These are phyloP conservation scores for Cryptoblepharus egeriae DNA, from an alignment of 2,797 vertebrate genomes.

Conservation along the genomic window DNA sequence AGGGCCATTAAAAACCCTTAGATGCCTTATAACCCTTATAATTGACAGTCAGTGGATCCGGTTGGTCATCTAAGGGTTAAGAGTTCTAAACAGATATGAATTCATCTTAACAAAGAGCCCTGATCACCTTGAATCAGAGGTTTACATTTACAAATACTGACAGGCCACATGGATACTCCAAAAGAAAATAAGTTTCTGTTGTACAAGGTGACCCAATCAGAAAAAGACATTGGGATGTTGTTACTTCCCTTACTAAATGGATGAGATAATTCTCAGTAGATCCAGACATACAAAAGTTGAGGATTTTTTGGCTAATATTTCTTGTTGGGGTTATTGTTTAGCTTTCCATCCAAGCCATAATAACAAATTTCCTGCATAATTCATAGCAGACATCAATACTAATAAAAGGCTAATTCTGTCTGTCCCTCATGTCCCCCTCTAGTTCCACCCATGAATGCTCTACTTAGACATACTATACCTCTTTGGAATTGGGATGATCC, in stretches of 20 bases:
- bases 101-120: neutral
- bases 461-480: too few species aligned
- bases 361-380: neutral
- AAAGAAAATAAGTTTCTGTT: neutral
- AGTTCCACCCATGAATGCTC: too few species aligned
- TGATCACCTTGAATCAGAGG: neutral
- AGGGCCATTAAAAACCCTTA: too few species aligned
- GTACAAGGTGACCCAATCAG: too few species aligned
- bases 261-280: neutral
- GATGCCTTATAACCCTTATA: too few species aligned
- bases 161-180: neutral
- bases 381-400: neutral
- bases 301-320: neutral
- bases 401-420: too few species aligned
- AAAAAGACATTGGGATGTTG: neutral
- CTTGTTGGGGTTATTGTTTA: too few species aligned
- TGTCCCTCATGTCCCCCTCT: too few species aligned
- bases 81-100: neutral
- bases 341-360: neutral
- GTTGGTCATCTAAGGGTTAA: too few species aligned
- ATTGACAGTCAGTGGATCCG: too few species aligned
- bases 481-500: too few species aligned
- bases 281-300: neutral
- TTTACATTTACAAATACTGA: too few species aligned
- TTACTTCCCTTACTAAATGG: neutral